Base-by-base conservation (phyloP, 2,113 vertebrate genomes). In the Balaeniceps rex region DNA sequence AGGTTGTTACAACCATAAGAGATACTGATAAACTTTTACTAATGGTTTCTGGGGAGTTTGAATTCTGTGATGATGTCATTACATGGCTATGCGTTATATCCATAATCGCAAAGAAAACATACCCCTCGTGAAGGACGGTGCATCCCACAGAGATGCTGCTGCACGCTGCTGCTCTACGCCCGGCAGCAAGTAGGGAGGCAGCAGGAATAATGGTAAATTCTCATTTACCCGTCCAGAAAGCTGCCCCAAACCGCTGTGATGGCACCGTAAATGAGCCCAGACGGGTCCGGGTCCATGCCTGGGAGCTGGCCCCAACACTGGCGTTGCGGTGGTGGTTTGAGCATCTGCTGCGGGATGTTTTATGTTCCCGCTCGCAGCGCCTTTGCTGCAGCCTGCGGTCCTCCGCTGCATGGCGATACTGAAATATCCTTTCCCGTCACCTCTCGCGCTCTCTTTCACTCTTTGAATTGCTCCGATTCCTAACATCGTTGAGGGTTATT, bases 401-500 rank as follows among this genome's bases (percentile, higher is more conserved):
- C 95, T 93, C 88, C 5, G 18, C 92, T 79, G 42, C 38, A 6
- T 0, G 23, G 91, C 90, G 94, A 90, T 96, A 92, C 97, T 98
- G 97, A 98, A 98, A 95, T 97, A 98, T 97, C 94, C 95, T 66
- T 91, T 91, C 94, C 93, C 2, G 1, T 91, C 93, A 81, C 94
- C 90, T 93, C 90, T 91, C 0, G 12, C 6, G 71, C 89, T 96
- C 92, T 77, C 70, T 94, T 93, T 77, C 85, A 57, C 72, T 97
- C 91, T 92, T 97, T 94, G 96, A 98, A 97, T 97, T 93, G 96
- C 97, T 97, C 94, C 15, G 52, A 94, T 97, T 98, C 97, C 98
- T 96, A 98, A 97, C 98, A 94, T 97, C 96, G 93, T 36, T 85
- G 97, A 97, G 95, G 96, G 97, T 97, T 98, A 97, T 98, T 97